A percentile compares a stretch with the other conserved stretches of the same genome.
Conservation (phyloP, 2,797 vertebrate species). For the Cyclopterus lumpus region DNA sequence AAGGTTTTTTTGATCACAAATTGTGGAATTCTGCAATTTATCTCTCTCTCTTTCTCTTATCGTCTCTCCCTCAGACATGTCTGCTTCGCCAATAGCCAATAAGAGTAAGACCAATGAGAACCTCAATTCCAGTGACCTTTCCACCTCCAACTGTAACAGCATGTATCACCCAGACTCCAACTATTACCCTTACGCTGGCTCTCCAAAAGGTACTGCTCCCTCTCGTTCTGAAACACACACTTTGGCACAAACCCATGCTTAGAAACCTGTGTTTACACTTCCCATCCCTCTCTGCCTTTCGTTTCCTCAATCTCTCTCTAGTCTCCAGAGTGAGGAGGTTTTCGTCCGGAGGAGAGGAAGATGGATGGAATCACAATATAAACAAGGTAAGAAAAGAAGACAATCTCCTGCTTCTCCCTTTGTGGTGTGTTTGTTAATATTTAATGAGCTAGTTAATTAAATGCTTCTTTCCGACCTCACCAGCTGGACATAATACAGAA, state of each 20-base stretch:
- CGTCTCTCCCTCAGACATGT: constrained; percentile 44
- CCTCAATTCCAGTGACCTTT: constrained; percentile 89
- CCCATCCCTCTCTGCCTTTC: neutral
- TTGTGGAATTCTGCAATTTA: neutral
- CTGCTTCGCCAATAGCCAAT: constrained; percentile 74
- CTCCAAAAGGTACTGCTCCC: constrained; percentile 88
- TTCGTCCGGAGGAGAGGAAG: constrained; percentile 94
- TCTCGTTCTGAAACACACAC: neutral
- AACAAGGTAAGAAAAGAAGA: constrained; percentile 86
- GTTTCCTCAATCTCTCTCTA: constrained; percentile 40
- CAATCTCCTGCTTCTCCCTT: constrained; percentile 10
- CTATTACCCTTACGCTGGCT: constrained; percentile 91
- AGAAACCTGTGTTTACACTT: neutral
- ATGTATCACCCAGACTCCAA: constrained; percentile 91
- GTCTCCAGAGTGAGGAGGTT: constrained; percentile 91
- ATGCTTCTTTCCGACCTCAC: constrained; percentile 27
- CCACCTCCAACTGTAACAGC: constrained; percentile 89
- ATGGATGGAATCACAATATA: constrained; percentile 93
- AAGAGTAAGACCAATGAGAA: constrained; percentile 95
- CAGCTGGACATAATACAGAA: constrained; percentile 31
- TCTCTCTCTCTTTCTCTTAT: neutral
- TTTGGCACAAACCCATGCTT: neutral
- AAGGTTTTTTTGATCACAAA: neutral
- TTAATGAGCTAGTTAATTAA: constrained; percentile 66
- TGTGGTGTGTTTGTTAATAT: constrained; percentile 57